Evolutionary conservation across 2,113 vertebrate species (phyloP).

Genomic region (Nycticebus coucang): DNA sequence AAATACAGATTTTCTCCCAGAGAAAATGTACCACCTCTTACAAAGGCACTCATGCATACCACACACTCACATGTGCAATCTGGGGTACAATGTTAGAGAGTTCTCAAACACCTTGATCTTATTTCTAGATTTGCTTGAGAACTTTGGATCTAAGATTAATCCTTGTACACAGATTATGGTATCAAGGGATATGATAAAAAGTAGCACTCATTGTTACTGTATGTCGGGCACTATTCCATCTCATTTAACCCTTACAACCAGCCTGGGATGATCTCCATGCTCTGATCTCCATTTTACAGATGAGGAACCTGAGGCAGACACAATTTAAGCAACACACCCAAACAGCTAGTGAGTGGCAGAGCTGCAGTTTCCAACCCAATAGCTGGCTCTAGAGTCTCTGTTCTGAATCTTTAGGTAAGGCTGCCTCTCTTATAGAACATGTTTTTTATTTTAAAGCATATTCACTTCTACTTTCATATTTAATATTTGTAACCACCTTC

Average conservation of each 20-base stretch:
- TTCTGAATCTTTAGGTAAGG: neutral
- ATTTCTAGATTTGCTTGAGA: neutral
- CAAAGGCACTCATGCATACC: neutral
- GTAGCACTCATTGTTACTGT: neutral
- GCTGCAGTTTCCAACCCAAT: neutral
- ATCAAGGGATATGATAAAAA: neutral
- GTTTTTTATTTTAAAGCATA: neutral
- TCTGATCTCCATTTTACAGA: neutral
- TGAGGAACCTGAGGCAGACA: neutral
- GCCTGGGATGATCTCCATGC: neutral
- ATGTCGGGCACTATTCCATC: neutral
- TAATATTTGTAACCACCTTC: neutral
- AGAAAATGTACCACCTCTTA: neutral
- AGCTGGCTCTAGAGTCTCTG: neutral
- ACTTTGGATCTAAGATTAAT: neutral
- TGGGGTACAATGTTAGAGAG: neutral
- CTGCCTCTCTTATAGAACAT: neutral
- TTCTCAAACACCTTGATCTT: neutral
- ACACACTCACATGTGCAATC: neutral
- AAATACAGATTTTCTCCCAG: neutral
- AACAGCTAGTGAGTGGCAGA: neutral
- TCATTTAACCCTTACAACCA: neutral
- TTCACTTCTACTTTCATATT: neutral
- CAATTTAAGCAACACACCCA: neutral
- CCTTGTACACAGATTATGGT: neutral